Evolutionary conservation across 2,113 vertebrate species (phyloP).

Genomic region (Dicrurus megarhynchus): DNA sequence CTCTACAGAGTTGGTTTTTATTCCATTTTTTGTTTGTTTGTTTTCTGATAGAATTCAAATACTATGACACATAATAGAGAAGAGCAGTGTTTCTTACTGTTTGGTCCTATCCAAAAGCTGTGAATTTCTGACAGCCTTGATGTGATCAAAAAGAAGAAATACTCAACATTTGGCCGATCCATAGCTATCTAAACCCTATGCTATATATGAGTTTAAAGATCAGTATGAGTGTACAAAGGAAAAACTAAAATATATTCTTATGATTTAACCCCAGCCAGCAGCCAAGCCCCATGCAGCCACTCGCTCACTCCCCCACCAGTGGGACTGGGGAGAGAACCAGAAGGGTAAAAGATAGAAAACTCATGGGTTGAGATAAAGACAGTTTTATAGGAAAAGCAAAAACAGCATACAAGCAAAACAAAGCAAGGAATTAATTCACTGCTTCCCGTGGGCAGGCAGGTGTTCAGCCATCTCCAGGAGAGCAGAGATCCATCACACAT

Average conservation of each 20-base stretch:
- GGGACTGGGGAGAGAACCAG: accelerated
- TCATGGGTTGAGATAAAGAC: background rate
- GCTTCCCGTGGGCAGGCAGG: background rate
- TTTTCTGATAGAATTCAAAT: background rate
- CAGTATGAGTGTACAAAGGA: background rate
- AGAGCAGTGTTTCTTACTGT: background rate
- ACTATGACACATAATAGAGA: background rate
- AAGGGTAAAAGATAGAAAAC: background rate
- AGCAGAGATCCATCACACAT: background rate
- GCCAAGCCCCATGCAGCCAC: background rate
- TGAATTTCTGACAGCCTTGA: background rate
- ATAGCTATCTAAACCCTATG: background rate
- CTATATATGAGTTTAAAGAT: background rate
- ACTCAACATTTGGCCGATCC: background rate
- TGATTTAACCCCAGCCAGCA: background rate
- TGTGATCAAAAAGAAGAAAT: background rate
- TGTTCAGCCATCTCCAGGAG: background rate
- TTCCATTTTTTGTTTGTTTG: background rate
- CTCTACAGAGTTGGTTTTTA: accelerated
- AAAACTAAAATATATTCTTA: background rate
- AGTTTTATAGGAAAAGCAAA: background rate
- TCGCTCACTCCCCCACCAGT: background rate
- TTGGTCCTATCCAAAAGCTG: background rate
- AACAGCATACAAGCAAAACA: background rate
- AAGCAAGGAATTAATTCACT: background rate